phyloP scores from a whole-genome alignment of 2,113 vertebrate species.

The Eublepharis macularius region DNA sequence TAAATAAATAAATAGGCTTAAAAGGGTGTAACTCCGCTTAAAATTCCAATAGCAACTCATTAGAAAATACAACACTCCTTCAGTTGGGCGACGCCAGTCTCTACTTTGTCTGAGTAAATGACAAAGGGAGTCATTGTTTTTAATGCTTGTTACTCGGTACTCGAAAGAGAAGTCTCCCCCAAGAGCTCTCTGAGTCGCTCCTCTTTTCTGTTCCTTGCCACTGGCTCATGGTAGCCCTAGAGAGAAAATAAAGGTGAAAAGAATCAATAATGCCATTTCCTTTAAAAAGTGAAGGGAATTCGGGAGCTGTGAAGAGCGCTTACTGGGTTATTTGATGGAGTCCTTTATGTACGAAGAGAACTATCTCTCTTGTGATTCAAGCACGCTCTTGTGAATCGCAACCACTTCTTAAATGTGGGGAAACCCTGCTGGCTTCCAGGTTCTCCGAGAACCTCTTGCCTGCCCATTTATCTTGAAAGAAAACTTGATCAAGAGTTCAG shows the following conservation, averaged over 20 bases:
- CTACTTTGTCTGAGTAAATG: slow-evolving; percentile 6
- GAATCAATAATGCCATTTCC: slow-evolving; percentile 47
- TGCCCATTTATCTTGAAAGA: too few species aligned
- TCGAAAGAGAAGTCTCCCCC: background rate
- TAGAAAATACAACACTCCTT: slow-evolving; percentile 52
- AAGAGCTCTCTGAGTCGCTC: slow-evolving; percentile 17
- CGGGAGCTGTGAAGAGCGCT: slow-evolving; percentile 56
- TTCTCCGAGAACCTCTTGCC: too few species aligned
- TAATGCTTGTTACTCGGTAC: background rate
- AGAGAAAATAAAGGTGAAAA: slow-evolving; percentile 1
- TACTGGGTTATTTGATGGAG: too few species aligned
- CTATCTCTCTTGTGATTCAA: too few species aligned
- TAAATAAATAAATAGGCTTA: too few species aligned
- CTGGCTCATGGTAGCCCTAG: slow-evolving; percentile 56
- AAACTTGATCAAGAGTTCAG: too few species aligned
- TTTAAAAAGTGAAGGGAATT: slow-evolving; percentile 58
- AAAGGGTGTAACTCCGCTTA: too few species aligned
- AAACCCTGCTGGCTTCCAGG: too few species aligned
- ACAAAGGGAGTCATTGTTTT: background rate
- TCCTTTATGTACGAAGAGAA: too few species aligned
- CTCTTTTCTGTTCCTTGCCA: slow-evolving; percentile 38
- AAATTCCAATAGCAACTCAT: too few species aligned
- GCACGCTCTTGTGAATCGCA: too few species aligned
- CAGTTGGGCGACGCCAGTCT: slow-evolving; percentile 14
- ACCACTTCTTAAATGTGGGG: too few species aligned